Evolutionary conservation across 2,888 invertebrate genomes (phyloP).

Genomic region (Calameuta idolon): DNA sequence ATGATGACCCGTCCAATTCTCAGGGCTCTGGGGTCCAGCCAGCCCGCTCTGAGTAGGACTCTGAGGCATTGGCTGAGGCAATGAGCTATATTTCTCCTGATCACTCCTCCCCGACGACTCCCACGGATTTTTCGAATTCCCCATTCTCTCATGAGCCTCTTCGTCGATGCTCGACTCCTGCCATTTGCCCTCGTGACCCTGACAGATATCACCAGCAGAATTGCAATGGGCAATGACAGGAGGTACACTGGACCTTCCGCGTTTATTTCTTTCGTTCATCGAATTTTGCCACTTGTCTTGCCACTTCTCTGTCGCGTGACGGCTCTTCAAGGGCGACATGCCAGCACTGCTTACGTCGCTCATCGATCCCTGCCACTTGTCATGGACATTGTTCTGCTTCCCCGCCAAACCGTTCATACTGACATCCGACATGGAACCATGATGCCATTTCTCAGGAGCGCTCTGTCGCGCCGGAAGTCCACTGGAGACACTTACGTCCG

Average conservation of each 20-base stretch:
- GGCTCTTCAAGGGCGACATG: slow-evolving; percentile 32
- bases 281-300: slow-evolving; percentile 58
- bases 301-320: slow-evolving; percentile 38
- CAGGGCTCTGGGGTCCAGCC: slow-evolving; percentile 35
- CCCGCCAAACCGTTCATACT: slow-evolving; percentile 51
- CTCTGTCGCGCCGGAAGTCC: slow-evolving; percentile 51
- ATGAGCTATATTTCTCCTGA: slow-evolving; percentile 36
- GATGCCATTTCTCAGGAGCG: slow-evolving; percentile 38
- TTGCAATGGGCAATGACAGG: slow-evolving; percentile 48
- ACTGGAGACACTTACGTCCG: slow-evolving; percentile 69
- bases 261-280: slow-evolving; percentile 54
- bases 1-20: slow-evolving; percentile 51
- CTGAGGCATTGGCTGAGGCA: slow-evolving; percentile 42
- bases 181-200: slow-evolving; percentile 49
- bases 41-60: slow-evolving; percentile 39
- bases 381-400: slow-evolving; percentile 38
- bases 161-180: slow-evolving; percentile 55
- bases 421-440: slow-evolving; percentile 62
- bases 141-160: slow-evolving; percentile 19
- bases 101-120: slow-evolving; percentile 42
- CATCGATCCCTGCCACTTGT: slow-evolving; percentile 74
- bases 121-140: slow-evolving; percentile 35
- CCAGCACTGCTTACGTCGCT: slow-evolving; percentile 71
- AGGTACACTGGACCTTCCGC: slow-evolving; percentile 40
- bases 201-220: slow-evolving; percentile 27